These are phyloP conservation scores for Rhagonycha fulva DNA, from an alignment of 2,888 invertebrate genomes.

Conservation along the genomic window DNA sequence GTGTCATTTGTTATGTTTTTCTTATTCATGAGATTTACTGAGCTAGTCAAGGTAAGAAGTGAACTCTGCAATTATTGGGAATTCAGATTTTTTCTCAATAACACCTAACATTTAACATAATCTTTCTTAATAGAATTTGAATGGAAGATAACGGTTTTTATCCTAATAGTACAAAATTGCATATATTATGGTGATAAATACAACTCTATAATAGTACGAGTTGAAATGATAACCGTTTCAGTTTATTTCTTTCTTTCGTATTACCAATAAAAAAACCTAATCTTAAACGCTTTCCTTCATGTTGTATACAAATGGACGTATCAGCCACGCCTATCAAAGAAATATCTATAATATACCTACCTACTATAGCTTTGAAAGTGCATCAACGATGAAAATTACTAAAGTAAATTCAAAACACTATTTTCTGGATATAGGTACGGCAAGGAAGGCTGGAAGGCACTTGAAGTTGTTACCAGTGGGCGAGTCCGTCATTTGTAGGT, in stretches of 20 bases:
- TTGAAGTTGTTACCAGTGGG: neutral
- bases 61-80: too few relatives aligned
- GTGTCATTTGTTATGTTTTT: too few relatives aligned
- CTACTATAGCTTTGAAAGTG: neutral
- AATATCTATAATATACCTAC: neutral
- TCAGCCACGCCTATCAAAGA: neutral
- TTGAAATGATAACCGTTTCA: neutral
- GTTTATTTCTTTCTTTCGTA: neutral
- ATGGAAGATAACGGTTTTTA: too few relatives aligned
- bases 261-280: neutral
- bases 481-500: constrained; percentile 2
- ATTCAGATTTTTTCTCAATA: too few relatives aligned
- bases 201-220: too few relatives aligned
- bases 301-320: neutral
- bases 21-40: too few relatives aligned
- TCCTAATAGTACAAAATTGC: too few relatives aligned
- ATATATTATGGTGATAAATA: too few relatives aligned
- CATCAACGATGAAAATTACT: neutral
- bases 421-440: neutral
- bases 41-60: too few relatives aligned
- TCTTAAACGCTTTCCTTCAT: neutral
- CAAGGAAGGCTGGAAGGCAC: neutral
- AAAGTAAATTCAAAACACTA: neutral
- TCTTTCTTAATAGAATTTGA: too few relatives aligned
- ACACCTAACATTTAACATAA: too few relatives aligned